These are phyloP conservation scores for Atta texana DNA, from an alignment of 1,140 invertebrate species.

Conservation along the genomic window DNA sequence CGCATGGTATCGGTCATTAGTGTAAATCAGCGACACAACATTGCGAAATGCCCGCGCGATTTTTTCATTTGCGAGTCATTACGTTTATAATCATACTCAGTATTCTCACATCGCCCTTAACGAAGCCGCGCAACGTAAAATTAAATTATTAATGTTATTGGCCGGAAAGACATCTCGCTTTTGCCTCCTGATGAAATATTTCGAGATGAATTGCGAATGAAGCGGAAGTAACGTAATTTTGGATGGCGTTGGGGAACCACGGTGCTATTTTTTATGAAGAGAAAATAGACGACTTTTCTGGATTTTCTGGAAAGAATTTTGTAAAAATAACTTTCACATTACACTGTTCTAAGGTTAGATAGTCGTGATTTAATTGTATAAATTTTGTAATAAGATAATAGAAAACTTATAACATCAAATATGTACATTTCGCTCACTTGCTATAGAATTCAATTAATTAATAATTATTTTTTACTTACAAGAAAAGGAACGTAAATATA, in stretches of 20 bases:
- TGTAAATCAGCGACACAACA: conserved; percentile 68
- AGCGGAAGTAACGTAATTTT: conserved; percentile 23
- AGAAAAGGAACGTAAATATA: no score
- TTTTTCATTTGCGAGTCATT: conserved; percentile 39
- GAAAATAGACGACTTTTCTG: conserved; percentile 21
- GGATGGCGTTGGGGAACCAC: background rate
- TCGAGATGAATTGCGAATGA: conserved; percentile 7
- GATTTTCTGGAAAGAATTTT: background rate
- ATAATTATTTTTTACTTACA: no score
- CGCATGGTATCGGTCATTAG: conserved; percentile 58
- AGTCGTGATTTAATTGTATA: background rate
- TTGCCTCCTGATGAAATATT: background rate
- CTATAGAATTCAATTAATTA: no score
- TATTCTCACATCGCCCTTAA: background rate
- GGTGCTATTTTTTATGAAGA: background rate
- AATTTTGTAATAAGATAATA: background rate
- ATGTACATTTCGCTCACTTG: no score
- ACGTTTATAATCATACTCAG: background rate
- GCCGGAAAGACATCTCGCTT: background rate
- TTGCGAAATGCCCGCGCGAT: conserved; percentile 32
- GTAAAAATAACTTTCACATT: background rate
- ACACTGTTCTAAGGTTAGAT: background rate
- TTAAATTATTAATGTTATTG: conserved; percentile 48
- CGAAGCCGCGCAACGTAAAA: conserved; percentile 19
- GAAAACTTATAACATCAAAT: background rate